phyloP scores from a whole-genome alignment of 2,797 vertebrate genomes.

The Propithecus deckenii region DNA sequence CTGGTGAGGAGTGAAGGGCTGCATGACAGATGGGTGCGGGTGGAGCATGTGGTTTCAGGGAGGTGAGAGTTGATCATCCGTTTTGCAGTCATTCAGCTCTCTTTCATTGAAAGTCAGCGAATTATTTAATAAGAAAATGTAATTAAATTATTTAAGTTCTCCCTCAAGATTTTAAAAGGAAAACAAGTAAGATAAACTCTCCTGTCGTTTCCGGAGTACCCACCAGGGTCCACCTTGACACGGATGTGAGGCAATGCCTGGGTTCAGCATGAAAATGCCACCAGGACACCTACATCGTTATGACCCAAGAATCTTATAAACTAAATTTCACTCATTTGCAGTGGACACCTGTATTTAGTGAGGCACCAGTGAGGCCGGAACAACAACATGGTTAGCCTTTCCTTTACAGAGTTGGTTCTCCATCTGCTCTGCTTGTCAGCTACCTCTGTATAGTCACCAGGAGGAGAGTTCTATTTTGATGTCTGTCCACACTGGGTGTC shows the following conservation, averaged over 20 bases:
- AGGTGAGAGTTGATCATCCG: background rate
- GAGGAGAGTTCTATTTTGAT: background rate
- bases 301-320: background rate
- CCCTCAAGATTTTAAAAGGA: constrained; percentile 2
- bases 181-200: background rate
- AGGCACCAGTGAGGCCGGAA: background rate
- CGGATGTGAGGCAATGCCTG: background rate
- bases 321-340: background rate
- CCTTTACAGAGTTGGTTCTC: background rate
- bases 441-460: background rate
- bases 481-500: background rate
- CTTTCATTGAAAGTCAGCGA: background rate
- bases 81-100: background rate
- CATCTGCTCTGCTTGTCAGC: background rate
- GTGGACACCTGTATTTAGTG: background rate
- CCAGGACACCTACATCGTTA: background rate
- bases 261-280: background rate
- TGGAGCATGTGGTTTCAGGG: background rate
- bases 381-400: background rate
- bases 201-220: background rate
- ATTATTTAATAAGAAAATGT: background rate
- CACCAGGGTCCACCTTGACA: background rate
- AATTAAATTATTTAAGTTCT: background rate
- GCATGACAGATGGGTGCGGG: background rate
- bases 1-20: background rate